Conservation (phyloP, 2,797 vertebrate genomes). For the Podargus strigoides region DNA sequence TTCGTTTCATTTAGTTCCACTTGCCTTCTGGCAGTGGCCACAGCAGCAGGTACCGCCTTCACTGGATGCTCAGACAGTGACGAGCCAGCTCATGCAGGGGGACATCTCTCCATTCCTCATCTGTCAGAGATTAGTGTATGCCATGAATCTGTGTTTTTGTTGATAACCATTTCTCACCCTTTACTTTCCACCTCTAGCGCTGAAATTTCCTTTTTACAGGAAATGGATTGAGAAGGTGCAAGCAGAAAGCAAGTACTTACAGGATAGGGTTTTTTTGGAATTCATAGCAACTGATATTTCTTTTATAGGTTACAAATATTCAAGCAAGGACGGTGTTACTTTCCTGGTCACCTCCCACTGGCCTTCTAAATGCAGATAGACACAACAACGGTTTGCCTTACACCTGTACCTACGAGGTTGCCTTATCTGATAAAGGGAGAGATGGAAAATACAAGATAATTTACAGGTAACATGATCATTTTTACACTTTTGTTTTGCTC, state of each 20-base stretch:
- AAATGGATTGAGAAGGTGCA: not conserved
- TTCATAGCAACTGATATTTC: not conserved
- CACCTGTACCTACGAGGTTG: constrained; percentile 91
- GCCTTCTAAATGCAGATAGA: constrained; percentile 83
- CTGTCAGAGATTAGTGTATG: not conserved
- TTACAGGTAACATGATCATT: constrained; percentile 82
- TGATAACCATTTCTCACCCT: not conserved
- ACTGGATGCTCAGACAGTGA: not conserved
- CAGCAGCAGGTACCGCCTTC: not conserved
- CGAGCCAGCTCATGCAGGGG: not conserved
- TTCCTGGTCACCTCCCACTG: constrained; percentile 87
- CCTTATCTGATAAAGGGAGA: constrained; percentile 93
- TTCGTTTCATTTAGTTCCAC: not conserved
- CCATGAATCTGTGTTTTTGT: not conserved
- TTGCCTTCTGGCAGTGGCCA: not conserved
- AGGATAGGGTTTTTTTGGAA: not conserved
- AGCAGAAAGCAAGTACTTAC: not conserved
- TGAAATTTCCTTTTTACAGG: not conserved
- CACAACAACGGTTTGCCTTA: constrained; percentile 85
- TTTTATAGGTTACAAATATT: constrained; percentile 85
- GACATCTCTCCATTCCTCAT: not conserved
- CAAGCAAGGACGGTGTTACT: constrained; percentile 87
- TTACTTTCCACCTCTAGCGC: not conserved
- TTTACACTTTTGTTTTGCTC: not conserved
- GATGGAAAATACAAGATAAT: constrained; percentile 93